Percentiles rank a stretch among this genome's conserved stretches.
phyloP scores from a whole-genome alignment of 1,140 invertebrate species.

The Drosophila kurseongensis region DNA sequence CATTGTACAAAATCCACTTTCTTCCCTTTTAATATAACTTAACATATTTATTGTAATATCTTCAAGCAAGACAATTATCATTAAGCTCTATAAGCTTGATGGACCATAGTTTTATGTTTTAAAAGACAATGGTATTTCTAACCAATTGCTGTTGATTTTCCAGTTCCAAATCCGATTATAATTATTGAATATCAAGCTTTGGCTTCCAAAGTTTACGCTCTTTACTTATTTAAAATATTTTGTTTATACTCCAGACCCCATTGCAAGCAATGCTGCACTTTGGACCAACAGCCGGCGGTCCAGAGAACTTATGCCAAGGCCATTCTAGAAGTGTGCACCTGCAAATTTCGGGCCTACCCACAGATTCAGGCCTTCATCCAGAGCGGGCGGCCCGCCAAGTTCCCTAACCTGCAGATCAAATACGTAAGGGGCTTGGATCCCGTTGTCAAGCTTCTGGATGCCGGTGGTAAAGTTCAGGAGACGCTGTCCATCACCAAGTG shows the following conservation, averaged over 20 bases:
- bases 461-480: conserved; percentile 92
- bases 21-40: no score
- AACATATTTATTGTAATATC: no score
- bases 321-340: conserved; percentile 96
- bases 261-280: conserved; percentile 90
- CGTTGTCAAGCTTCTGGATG: conserved; percentile 95
- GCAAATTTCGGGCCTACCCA: conserved; percentile 97
- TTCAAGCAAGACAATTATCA: no score
- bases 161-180: no score
- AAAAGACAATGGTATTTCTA: no score
- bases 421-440: conserved; percentile 96
- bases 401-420: conserved; percentile 94
- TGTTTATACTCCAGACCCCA: conserved; percentile 86
- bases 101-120: no score
- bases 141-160: no score
- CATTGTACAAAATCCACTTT: no score
- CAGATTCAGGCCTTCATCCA: conserved; percentile 98
- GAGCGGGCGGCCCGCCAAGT: conserved; percentile 93
- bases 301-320: conserved; percentile 91
- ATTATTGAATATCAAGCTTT: not conserved
- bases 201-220: not conserved
- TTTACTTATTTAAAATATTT: no score
- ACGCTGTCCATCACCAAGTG: conserved; percentile 97
- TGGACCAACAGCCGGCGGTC: conserved; percentile 89
- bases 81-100: no score